These are phyloP conservation scores for Tyrophagus putrescentiae DNA, from an alignment of 1,140 invertebrate genomes.

Conservation along the genomic window DNA sequence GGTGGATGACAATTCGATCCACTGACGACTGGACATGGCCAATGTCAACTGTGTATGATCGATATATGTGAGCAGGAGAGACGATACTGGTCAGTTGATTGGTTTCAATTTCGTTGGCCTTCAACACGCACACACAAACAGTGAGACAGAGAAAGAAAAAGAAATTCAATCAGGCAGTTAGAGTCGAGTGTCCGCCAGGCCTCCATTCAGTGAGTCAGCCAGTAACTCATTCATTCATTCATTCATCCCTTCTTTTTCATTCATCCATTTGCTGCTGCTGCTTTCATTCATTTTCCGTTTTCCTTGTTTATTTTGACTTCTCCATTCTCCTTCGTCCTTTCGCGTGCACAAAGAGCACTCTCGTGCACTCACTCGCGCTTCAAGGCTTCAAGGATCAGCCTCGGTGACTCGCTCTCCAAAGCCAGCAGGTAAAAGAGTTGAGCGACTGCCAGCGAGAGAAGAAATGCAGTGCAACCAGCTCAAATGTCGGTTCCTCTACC, in stretches of 20 bases:
- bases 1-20: no score
- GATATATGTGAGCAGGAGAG: no score
- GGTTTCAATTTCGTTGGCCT: no score
- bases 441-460: neutral
- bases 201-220: neutral
- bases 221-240: no score
- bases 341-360: conserved; percentile 9
- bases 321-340: neutral
- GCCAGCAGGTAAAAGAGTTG: neutral
- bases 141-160: neutral
- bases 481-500: neutral
- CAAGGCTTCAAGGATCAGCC: neutral
- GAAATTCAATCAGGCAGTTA: neutral
- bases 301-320: conserved; percentile 15
- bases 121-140: no score
- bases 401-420: neutral
- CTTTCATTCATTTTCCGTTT: neutral
- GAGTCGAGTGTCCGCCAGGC: neutral
- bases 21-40: no score
- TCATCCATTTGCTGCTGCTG: no score
- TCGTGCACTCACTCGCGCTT: neutral
- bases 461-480: neutral
- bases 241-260: no score
- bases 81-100: no score
- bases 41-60: no score